Conservation (phyloP, 2,113 vertebrate species). For the Scartelaos histophorus region DNA sequence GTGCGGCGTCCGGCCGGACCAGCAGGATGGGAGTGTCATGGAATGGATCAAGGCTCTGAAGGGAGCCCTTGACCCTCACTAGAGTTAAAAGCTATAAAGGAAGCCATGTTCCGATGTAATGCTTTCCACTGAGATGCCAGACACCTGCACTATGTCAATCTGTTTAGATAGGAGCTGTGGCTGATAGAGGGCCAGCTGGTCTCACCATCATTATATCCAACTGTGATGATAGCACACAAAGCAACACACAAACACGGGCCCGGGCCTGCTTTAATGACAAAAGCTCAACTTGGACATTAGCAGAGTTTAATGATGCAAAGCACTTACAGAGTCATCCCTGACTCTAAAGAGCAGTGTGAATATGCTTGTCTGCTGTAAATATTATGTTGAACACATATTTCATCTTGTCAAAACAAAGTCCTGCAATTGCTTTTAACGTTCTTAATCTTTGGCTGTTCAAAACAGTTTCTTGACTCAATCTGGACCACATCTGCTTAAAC, state of each 20-base stretch:
- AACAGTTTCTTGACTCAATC: slow-evolving; percentile 71
- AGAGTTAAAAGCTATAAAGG: slow-evolving; percentile 77
- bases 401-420: slow-evolving; percentile 78
- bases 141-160: slow-evolving; percentile 86
- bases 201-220: slow-evolving; percentile 64
- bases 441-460: slow-evolving; percentile 74
- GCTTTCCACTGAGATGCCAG: slow-evolving; percentile 80
- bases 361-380: slow-evolving; percentile 78
- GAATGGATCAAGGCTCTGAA: slow-evolving; percentile 79
- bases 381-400: slow-evolving; percentile 76
- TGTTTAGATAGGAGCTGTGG: slow-evolving; percentile 79
- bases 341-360: slow-evolving; percentile 63
- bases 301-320: slow-evolving; percentile 70
- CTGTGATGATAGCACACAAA: slow-evolving; percentile 75
- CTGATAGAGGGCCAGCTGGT: slow-evolving; percentile 74
- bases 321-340: slow-evolving; percentile 72
- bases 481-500: slow-evolving; percentile 65
- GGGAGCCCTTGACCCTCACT: slow-evolving; percentile 79
- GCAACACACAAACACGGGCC: slow-evolving; percentile 73
- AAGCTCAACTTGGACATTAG: slow-evolving; percentile 72
- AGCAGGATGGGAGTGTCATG: slow-evolving; percentile 53
- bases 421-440: slow-evolving; percentile 73
- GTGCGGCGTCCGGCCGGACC: slow-evolving; percentile 23
- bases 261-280: slow-evolving; percentile 67
- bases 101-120: slow-evolving; percentile 82